These are phyloP conservation scores for Oostethus manadensis DNA, from an alignment of 2,113 vertebrate species.

Conservation along the genomic window DNA sequence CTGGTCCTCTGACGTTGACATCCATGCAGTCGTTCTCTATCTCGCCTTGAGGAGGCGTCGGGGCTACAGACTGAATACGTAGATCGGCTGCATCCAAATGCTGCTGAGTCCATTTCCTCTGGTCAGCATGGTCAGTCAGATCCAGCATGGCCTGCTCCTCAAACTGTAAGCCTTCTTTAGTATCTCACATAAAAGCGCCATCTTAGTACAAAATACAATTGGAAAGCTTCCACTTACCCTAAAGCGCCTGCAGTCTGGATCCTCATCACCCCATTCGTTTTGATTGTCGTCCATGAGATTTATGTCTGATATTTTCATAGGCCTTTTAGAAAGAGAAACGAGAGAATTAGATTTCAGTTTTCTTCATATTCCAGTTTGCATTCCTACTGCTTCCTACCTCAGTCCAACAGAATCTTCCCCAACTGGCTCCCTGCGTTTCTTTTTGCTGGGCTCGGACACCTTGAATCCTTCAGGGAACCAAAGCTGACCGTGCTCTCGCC, in stretches of 20 bases:
- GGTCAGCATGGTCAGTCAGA: slow-evolving; percentile 82
- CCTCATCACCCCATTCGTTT: slow-evolving; percentile 92
- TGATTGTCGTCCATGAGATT: slow-evolving; percentile 94
- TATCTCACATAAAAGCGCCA: background rate
- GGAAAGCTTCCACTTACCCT: slow-evolving; percentile 69
- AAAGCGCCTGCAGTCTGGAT: slow-evolving; percentile 84
- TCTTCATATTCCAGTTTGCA: background rate
- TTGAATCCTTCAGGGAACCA: slow-evolving; percentile 98
- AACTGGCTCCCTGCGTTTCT: slow-evolving; percentile 90
- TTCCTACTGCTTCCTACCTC: slow-evolving; percentile 73
- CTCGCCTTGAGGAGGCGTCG: slow-evolving; percentile 93
- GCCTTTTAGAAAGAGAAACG: slow-evolving; percentile 67
- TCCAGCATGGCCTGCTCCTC: slow-evolving; percentile 78
- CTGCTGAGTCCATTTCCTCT: slow-evolving; percentile 76
- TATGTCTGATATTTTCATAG: slow-evolving; percentile 86
- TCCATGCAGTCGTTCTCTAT: slow-evolving; percentile 93
- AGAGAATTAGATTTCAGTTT: background rate
- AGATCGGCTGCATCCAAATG: slow-evolving; percentile 87
- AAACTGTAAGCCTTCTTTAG: slow-evolving; percentile 49
- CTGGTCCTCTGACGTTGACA: slow-evolving; percentile 93
- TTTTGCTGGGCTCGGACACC: slow-evolving; percentile 88
- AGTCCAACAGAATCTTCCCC: slow-evolving; percentile 97
- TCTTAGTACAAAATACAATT: background rate
- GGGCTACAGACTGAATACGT: slow-evolving; percentile 86
- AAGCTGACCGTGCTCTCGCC: slow-evolving; percentile 92